Percentiles rank a stretch among this genome's conserved stretches.
phyloP scores from a whole-genome alignment of 2,113 vertebrate genomes.

The Sphaerodactylus townsendi region DNA sequence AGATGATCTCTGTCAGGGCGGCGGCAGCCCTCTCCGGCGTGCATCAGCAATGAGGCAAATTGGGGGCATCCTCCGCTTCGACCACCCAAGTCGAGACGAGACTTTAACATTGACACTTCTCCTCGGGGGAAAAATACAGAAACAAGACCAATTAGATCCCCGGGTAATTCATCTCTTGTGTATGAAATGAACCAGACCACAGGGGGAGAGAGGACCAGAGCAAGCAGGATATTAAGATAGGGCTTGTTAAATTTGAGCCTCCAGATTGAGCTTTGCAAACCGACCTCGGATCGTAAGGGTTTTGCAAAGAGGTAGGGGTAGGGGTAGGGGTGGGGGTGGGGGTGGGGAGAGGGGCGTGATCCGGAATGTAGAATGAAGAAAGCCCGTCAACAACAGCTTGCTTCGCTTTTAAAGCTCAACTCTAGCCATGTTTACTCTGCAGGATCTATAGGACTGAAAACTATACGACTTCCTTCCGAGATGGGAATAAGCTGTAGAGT shows the following conservation, averaged over 20 bases:
- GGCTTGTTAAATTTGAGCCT: conserved; percentile 66
- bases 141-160: conserved; percentile 82
- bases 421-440: conserved; percentile 41
- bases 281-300: neutral
- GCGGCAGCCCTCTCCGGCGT: conserved; percentile 53
- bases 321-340: neutral
- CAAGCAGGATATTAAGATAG: conserved; percentile 67
- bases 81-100: conserved; percentile 81
- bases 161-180: conserved; percentile 75
- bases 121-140: conserved; percentile 63
- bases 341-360: neutral
- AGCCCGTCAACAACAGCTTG: conserved; percentile 13
- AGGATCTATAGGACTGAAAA: neutral
- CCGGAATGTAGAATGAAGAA: conserved; percentile 51
- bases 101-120: conserved; percentile 76
- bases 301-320: neutral
- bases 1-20: conserved; percentile 71
- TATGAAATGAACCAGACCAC: conserved; percentile 74
- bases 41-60: conserved; percentile 75
- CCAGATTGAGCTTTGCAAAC: conserved; percentile 42
- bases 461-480: too few relatives aligned
- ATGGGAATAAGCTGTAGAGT: too few relatives aligned
- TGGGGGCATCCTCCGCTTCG: conserved; percentile 72
- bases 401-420: conserved; percentile 38
- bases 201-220: conserved; percentile 61